Percentiles rank a stretch among this genome's conserved stretches.
These are phyloP conservation scores for Leuciscus waleckii DNA, from an alignment of 2,797 vertebrate genomes.

Conservation along the genomic window DNA sequence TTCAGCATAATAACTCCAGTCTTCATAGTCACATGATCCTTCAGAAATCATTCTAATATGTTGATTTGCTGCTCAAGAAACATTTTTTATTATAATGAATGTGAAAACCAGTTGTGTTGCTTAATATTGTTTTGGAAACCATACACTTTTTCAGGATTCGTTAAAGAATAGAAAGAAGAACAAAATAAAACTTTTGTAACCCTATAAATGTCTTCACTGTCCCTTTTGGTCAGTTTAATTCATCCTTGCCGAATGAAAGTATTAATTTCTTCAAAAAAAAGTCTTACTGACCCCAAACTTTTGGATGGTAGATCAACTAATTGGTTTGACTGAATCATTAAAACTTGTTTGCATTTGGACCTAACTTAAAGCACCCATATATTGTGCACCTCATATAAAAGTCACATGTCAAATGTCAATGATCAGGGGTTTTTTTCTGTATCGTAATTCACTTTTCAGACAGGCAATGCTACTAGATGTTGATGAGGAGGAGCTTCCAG, in stretches of 20 bases:
- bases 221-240: neutral
- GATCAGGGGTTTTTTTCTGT: neutral
- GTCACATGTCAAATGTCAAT: neutral
- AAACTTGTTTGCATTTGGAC: neutral
- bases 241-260: neutral
- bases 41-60: neutral
- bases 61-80: neutral
- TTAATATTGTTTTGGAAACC: neutral
- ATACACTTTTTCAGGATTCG: neutral
- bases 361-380: neutral
- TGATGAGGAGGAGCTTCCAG: slow-evolving; percentile 84
- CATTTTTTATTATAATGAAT: neutral
- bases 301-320: neutral
- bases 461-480: slow-evolving; percentile 66
- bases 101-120: neutral
- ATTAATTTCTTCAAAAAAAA: too few species aligned
- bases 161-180: neutral
- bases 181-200: neutral
- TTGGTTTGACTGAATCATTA: neutral
- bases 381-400: neutral
- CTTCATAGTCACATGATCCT: neutral
- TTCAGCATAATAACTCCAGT: neutral
- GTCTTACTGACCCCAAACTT: neutral
- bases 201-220: neutral
- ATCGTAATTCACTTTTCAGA: slow-evolving; percentile 57